These are phyloP conservation scores for Leptonema lineaticorne DNA, from an alignment of 1,140 invertebrate genomes.

Conservation along the genomic window DNA sequence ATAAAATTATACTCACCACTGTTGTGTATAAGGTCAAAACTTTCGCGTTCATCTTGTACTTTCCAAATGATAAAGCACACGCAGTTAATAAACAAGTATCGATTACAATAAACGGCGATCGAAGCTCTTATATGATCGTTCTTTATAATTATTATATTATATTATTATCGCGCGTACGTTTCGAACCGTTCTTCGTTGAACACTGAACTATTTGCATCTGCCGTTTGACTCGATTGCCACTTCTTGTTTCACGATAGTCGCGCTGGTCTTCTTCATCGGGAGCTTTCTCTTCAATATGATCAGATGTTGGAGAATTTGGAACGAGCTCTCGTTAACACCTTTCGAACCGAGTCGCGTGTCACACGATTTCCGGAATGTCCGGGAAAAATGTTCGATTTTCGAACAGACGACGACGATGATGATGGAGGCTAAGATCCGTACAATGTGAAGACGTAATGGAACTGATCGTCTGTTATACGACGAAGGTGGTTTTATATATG, in stretches of 20 bases:
- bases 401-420: not conserved
- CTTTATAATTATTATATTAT: no score
- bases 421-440: not conserved
- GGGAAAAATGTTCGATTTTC: not conserved
- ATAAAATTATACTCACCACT: not conserved
- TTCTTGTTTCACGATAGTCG: not conserved
- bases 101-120: no score
- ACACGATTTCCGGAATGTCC: not conserved
- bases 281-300: not conserved
- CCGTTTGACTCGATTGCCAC: not conserved
- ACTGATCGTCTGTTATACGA: not conserved
- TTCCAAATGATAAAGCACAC: no score
- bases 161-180: not conserved
- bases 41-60: constrained; percentile 9
- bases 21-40: not conserved
- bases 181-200: constrained; percentile 1
- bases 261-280: not conserved
- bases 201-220: constrained; percentile 27
- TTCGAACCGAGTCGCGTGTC: not conserved
- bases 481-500: constrained; percentile 21
- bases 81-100: no score
- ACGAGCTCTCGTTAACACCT: constrained; percentile 24
- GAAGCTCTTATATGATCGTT: no score
- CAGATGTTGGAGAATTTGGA: constrained; percentile 1
- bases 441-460: not conserved